These are phyloP conservation scores for Unio delphinus DNA, from an alignment of 2,888 invertebrate genomes.

Conservation along the genomic window DNA sequence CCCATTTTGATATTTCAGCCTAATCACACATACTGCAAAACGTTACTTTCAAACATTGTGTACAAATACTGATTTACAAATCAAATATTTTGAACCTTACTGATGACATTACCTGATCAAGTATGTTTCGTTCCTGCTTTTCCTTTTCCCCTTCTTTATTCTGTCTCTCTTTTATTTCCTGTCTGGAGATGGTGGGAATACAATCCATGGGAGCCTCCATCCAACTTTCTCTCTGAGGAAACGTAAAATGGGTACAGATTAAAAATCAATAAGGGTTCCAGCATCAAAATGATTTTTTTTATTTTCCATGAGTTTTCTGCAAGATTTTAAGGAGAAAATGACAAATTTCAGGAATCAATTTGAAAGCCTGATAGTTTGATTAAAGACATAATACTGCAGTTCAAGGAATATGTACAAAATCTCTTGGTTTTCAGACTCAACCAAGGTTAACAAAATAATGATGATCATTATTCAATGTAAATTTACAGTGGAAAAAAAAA, in stretches of 20 bases:
- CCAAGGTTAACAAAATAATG: no score
- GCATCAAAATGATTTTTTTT: neutral
- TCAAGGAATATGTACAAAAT: no score
- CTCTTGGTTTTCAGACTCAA: no score
- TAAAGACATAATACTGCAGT: no score
- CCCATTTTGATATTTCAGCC: neutral
- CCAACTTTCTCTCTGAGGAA: constrained; percentile 81
- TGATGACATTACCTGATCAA: constrained; percentile 27
- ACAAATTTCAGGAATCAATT: no score
- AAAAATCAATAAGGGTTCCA: no score
- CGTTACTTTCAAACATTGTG: neutral
- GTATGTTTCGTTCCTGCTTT: constrained; percentile 22
- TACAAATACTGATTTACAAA: neutral
- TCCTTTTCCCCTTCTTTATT: constrained; percentile 47
- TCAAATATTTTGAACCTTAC: neutral
- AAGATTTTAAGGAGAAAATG: no score
- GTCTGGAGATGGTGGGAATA: constrained; percentile 69
- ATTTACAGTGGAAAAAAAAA: no score
- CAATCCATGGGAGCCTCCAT: constrained; percentile 79
- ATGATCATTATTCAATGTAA: no score
- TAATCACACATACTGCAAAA: neutral
- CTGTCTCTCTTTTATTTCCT: constrained; percentile 56
- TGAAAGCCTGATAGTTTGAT: no score
- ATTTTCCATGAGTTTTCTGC: neutral
- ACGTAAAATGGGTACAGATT: neutral